A percentile compares a stretch with the other conserved stretches of the same genome.
phyloP scores from a whole-genome alignment of 1,140 invertebrate species.

The Metopolophium dirhodum region DNA sequence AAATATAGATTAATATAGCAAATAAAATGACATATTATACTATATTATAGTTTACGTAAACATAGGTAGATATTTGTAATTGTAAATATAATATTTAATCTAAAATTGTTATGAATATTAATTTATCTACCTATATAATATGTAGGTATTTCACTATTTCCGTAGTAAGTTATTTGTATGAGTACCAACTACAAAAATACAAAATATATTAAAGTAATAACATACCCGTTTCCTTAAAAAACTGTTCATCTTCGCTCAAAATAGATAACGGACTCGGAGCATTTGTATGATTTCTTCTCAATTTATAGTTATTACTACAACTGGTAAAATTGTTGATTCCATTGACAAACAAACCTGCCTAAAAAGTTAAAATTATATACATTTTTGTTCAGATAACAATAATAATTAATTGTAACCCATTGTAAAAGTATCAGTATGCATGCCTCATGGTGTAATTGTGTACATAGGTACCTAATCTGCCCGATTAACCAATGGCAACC shows the following conservation, averaged over 20 bases:
- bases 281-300: slow-evolving; percentile 25
- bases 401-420: neutral
- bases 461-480: too few relatives aligned
- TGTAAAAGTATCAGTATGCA: too few relatives aligned
- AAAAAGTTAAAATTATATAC: neutral
- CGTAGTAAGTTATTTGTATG: neutral
- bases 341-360: slow-evolving; percentile 17
- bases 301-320: neutral
- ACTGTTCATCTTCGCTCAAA: slow-evolving; percentile 53
- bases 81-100: neutral
- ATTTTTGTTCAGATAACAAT: neutral
- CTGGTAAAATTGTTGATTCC: neutral
- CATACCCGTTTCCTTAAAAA: slow-evolving; percentile 52
- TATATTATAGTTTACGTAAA: neutral
- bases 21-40: too few relatives aligned
- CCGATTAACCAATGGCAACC: too few relatives aligned
- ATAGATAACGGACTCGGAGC: slow-evolving; percentile 12
- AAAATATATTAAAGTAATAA: neutral
- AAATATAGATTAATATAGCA: too few relatives aligned
- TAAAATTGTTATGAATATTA: neutral
- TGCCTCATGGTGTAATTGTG: too few relatives aligned
- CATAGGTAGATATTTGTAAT: neutral
- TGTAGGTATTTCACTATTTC: too few relatives aligned
- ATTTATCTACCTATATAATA: too few relatives aligned
- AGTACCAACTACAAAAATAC: neutral